These are phyloP conservation scores for Drosophila vallismaia DNA, from an alignment of 2,888 invertebrate genomes.

Conservation along the genomic window DNA sequence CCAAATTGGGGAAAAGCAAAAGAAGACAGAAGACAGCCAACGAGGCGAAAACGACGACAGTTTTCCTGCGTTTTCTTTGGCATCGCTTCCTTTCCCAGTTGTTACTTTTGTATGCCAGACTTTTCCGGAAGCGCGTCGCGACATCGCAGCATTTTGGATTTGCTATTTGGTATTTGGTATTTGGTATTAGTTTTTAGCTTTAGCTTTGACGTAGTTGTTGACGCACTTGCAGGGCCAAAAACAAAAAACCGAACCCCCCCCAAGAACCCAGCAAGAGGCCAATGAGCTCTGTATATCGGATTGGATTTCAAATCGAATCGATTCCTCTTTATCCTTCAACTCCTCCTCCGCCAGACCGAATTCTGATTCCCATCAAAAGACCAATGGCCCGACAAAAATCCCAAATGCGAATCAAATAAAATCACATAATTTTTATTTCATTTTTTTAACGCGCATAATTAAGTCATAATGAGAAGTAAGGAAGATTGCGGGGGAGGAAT, in stretches of 20 bases:
- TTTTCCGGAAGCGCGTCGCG: constrained; percentile 81
- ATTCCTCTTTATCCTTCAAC: constrained; percentile 14
- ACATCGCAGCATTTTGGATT: constrained; percentile 62
- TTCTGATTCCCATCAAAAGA: constrained; percentile 23
- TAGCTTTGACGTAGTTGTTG: constrained; percentile 70
- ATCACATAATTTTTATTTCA: constrained; percentile 36
- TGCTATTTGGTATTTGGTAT: no score
- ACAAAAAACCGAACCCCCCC: constrained; percentile 24
- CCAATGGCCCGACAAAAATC: constrained; percentile 47
- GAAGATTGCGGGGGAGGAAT: constrained; percentile 12
- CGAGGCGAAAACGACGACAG: constrained; percentile 60
- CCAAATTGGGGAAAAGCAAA: constrained; percentile 43
- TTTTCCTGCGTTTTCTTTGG: constrained; percentile 69
- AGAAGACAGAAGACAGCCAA: constrained; percentile 7
- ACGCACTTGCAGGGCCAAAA: constrained; percentile 55
- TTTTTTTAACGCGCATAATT: constrained; percentile 71
- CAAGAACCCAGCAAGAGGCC: constrained; percentile 46
- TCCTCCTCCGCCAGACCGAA: constrained; percentile 3
- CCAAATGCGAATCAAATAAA: constrained; percentile 24
- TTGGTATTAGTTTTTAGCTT: constrained; percentile 1
- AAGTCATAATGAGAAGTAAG: constrained; percentile 75
- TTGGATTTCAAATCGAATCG: constrained; percentile 53
- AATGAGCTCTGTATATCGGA: constrained; percentile 59
- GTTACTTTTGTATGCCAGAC: constrained; percentile 67
- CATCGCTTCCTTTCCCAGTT: constrained; percentile 68